Conservation (phyloP, 92 coral and sea anemone genomes). For the Scolanthus callimorphus region DNA sequence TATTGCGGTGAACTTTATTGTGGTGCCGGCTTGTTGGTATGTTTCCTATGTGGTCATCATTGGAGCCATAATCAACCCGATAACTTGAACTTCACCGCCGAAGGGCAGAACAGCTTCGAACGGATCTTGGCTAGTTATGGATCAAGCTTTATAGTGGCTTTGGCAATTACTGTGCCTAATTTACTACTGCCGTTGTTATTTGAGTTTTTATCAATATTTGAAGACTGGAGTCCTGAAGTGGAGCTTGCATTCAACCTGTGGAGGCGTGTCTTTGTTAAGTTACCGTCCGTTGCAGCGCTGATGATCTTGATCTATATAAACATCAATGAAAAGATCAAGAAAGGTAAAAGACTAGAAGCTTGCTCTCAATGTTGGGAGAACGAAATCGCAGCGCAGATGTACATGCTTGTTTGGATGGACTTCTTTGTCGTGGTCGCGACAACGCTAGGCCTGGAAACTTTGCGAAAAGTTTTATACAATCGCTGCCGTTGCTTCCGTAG, state of each 20-base stretch:
- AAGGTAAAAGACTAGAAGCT: conserved; percentile 16
- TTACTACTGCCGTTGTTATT: conserved; percentile 82
- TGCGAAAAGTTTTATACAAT: conserved; percentile 52
- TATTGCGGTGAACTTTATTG: conserved; percentile 44
- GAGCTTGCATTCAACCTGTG: conserved; percentile 86
- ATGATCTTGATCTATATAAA: conserved; percentile 64
- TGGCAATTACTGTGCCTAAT: conserved; percentile 88
- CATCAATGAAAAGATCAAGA: conserved; percentile 31
- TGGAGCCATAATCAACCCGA: conserved; percentile 41
- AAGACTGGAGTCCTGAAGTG: conserved; percentile 86
- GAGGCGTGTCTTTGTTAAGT: conserved; percentile 78
- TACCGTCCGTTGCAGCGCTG: conserved; percentile 85
- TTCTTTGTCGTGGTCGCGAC: conserved; percentile 58
- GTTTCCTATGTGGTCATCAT: conserved; percentile 56
- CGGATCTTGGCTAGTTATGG: conserved; percentile 33
- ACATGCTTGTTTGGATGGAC: conserved; percentile 86
- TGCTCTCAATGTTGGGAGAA: conserved; percentile 82
- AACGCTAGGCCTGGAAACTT: conserved; percentile 62
- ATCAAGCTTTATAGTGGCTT: conserved; percentile 25
- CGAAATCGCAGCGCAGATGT: conserved; percentile 87
- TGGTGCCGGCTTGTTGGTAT: conserved; percentile 84
- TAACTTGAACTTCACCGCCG: conserved; percentile 22
- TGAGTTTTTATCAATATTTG: conserved; percentile 86
- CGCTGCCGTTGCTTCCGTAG: conserved; percentile 37
- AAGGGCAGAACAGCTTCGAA: conserved; percentile 44